A percentile compares a stretch with the other conserved stretches of the same genome.
Conservation (phyloP, 2,797 vertebrate species). For the Scomberomorus guttatus region DNA sequence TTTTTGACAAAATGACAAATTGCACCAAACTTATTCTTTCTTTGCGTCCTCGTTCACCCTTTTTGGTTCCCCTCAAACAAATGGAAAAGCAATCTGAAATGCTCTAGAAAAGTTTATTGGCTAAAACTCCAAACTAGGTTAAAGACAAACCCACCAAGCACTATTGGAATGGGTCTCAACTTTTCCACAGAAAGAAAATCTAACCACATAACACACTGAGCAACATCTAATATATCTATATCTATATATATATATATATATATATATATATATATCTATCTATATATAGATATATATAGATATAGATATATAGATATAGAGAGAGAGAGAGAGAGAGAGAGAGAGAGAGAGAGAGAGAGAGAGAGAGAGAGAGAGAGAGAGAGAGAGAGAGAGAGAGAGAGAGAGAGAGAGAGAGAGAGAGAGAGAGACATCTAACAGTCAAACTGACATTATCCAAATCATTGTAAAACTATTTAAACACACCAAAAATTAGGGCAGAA, state of each 20-base stretch:
- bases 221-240: neutral
- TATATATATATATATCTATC: no score
- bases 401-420: no score
- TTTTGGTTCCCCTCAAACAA: constrained; percentile 12
- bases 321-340: no score
- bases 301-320: no score
- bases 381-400: no score
- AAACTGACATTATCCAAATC: neutral
- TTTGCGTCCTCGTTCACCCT: neutral
- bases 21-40: constrained; percentile 19
- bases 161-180: neutral
- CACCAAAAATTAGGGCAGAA: neutral
- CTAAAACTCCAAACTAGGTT: constrained; percentile 16
- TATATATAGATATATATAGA: no score
- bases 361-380: no score
- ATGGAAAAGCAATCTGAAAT: constrained; percentile 43
- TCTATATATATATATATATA: no score
- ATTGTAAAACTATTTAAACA: neutral
- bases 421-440: neutral
- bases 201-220: constrained; percentile 5
- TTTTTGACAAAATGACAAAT: constrained; percentile 38
- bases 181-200: constrained; percentile 6
- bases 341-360: no score
- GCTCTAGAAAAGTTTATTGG: constrained; percentile 2
- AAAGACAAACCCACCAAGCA: neutral